These are phyloP conservation scores for Daboia siamensis DNA, from an alignment of 2,113 vertebrate species.

Conservation along the genomic window DNA sequence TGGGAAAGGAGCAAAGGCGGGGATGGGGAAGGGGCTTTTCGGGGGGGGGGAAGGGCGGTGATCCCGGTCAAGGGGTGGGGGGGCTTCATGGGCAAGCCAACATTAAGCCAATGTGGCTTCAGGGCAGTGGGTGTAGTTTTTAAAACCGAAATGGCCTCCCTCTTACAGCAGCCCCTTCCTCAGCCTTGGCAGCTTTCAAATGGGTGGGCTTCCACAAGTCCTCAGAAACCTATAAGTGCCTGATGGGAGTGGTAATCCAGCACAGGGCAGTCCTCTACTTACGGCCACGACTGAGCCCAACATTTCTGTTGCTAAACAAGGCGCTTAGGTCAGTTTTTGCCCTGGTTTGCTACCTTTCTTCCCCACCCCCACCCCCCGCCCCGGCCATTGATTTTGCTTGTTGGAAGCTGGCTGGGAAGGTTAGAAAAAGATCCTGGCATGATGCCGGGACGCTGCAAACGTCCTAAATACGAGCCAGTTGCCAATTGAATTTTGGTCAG, in stretches of 20 bases:
- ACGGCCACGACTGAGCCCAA: neutral
- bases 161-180: neutral
- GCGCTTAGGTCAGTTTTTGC: neutral
- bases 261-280: neutral
- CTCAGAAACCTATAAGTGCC: neutral
- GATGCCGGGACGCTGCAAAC: neutral
- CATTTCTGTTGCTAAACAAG: neutral
- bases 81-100: neutral
- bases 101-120: no score
- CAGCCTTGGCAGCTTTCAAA: neutral
- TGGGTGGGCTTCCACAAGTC: neutral
- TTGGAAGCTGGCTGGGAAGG: neutral
- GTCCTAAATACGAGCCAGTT: neutral
- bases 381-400: neutral
- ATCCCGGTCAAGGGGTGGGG: neutral
- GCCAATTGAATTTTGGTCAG: neutral
- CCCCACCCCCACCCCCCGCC: accelerated
- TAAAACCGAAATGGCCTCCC: neutral
- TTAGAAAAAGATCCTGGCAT: neutral
- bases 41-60: neutral
- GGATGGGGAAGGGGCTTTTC: neutral
- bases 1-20: neutral
- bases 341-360: neutral
- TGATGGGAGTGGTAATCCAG: neutral
- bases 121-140: no score